Conservation (phyloP, 2,797 vertebrate genomes). For the Paratrypauchen microcephalus region DNA sequence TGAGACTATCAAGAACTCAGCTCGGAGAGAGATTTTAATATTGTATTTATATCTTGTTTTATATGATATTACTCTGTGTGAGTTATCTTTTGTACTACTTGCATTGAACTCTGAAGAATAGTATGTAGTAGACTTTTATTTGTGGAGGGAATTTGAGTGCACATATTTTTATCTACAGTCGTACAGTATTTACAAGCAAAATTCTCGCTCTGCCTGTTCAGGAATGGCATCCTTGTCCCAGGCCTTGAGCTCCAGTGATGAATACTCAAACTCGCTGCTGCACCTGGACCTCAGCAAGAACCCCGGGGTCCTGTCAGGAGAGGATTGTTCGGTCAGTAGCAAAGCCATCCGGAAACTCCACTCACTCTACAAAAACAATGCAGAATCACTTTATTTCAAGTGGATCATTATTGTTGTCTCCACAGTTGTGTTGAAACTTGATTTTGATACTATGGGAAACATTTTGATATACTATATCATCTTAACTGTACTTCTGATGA, state of each 20-base stretch:
- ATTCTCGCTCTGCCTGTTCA: slow-evolving; percentile 38
- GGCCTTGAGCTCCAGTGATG: slow-evolving; percentile 86
- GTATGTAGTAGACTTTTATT: slow-evolving; percentile 2
- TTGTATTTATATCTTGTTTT: neutral
- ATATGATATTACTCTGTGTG: neutral
- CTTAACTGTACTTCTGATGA: neutral
- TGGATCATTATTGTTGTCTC: neutral
- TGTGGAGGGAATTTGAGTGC: neutral
- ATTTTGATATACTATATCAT: no score
- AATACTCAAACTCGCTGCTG: slow-evolving; percentile 89
- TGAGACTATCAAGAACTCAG: neutral
- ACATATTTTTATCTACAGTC: neutral
- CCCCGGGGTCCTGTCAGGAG: slow-evolving; percentile 86
- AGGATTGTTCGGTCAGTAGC: slow-evolving; percentile 85
- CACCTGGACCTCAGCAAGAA: slow-evolving; percentile 93
- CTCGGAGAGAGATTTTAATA: neutral
- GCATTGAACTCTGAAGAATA: no score
- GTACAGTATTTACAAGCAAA: neutral
- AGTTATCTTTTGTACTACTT: neutral
- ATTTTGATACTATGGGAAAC: no score
- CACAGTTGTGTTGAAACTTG: neutral
- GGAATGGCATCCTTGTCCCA: slow-evolving; percentile 85
- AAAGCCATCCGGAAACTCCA: slow-evolving; percentile 38
- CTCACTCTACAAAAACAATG: slow-evolving; percentile 14
- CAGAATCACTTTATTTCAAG: neutral